Percentiles rank a stretch among this genome's conserved stretches.
phyloP scores from a whole-genome alignment of 2,888 invertebrate genomes.

The Drosophila antonietae region DNA sequence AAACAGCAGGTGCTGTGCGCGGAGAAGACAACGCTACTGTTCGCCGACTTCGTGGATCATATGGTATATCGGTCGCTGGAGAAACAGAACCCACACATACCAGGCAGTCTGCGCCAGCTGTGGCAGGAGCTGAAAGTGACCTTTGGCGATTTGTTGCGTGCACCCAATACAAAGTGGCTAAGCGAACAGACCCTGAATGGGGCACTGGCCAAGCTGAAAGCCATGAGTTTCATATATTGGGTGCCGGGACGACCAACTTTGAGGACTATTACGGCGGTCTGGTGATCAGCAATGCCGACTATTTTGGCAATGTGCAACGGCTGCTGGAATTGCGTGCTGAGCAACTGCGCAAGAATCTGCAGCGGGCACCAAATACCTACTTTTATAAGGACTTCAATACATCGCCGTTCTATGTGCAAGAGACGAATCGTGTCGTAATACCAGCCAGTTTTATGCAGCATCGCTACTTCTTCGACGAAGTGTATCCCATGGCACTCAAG shows the following conservation, averaged over 20 bases:
- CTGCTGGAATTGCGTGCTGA: constrained; percentile 62
- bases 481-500: constrained; percentile 77
- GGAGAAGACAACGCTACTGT: constrained; percentile 59
- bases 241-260: constrained; percentile 61
- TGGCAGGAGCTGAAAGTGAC: constrained; percentile 74
- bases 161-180: constrained; percentile 61
- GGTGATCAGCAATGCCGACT: constrained; percentile 69
- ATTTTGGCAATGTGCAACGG: constrained; percentile 73
- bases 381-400: constrained; percentile 49
- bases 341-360: constrained; percentile 57
- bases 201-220: constrained; percentile 70
- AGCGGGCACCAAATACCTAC: constrained; percentile 49
- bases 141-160: constrained; percentile 61
- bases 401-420: constrained; percentile 68
- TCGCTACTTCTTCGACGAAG: constrained; percentile 78
- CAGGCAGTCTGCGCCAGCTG: constrained; percentile 59
- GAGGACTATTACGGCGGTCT: constrained; percentile 60
- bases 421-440: constrained; percentile 73
- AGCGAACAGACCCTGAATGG: constrained; percentile 59
- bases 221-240: constrained; percentile 73
- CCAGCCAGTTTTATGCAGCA: constrained; percentile 77
- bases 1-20: constrained; percentile 67
- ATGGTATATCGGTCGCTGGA: constrained; percentile 67
- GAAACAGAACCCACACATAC: constrained; percentile 54
- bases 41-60: constrained; percentile 77